Evolutionary conservation across 2,888 invertebrate species (phyloP).

Genomic region (Gerris lacustris): DNA sequence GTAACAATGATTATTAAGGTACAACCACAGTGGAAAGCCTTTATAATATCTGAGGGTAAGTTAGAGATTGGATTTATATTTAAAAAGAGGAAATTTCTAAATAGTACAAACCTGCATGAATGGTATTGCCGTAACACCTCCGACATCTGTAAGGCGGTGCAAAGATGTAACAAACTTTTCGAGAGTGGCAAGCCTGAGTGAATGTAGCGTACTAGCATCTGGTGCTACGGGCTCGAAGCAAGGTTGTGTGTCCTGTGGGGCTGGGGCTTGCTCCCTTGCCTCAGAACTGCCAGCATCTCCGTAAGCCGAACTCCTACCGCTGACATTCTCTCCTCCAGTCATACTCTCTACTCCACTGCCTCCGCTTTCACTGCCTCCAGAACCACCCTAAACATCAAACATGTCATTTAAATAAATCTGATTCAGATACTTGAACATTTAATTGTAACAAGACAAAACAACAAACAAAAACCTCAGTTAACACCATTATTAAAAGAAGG

Average conservation of each 20-base stretch:
- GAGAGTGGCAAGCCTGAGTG: conserved; percentile 55
- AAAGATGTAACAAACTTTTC: conserved; percentile 66
- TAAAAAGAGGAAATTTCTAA: too few species aligned
- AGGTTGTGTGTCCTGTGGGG: background rate
- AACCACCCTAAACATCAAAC: conserved; percentile 25
- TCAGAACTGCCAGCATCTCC: conserved; percentile 45
- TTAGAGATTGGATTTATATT: too few species aligned
- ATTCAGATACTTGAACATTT: background rate
- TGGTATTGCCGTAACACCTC: conserved; percentile 77
- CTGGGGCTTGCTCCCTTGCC: background rate
- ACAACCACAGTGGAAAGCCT: too few species aligned
- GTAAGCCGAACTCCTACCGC: conserved; percentile 86
- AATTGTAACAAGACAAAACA: conserved; percentile 2
- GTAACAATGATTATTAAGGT: too few species aligned
- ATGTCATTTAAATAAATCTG: conserved; percentile 4
- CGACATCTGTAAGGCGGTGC: conserved; percentile 59
- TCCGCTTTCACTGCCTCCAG: conserved; percentile 69
- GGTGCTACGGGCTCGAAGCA: conserved; percentile 41
- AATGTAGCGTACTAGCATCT: conserved; percentile 46
- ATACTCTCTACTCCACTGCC: conserved; percentile 87
- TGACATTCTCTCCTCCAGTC: conserved; percentile 69
- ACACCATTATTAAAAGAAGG: background rate
- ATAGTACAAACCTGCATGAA: conserved; percentile 62
- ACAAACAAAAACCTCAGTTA: background rate
- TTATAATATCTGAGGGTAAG: too few species aligned